Percentiles rank a stretch among this genome's conserved stretches.
Evolutionary conservation across 2,888 invertebrate genomes (phyloP).

Genomic region (Agrotis segetum): DNA sequence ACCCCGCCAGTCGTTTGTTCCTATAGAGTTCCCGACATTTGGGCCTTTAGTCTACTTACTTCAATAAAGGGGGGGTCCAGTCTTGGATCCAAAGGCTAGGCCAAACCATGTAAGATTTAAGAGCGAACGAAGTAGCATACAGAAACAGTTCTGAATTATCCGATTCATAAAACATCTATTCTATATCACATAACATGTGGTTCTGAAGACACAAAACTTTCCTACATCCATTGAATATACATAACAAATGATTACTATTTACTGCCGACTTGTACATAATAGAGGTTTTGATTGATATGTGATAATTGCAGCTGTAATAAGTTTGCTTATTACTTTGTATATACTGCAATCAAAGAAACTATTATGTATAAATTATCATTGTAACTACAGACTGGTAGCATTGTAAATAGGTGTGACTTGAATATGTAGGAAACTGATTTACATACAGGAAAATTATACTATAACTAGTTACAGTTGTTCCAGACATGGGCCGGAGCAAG

Average conservation of each 20-base stretch:
- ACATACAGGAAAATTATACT: not conserved
- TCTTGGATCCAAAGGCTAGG: too few species aligned
- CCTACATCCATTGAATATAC: conserved; percentile 11
- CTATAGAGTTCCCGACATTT: too few species aligned
- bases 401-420: not conserved
- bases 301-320: conserved; percentile 28
- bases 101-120: too few species aligned
- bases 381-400: not conserved
- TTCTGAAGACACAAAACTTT: not conserved
- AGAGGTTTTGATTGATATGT: conserved; percentile 34
- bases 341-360: conserved; percentile 10
- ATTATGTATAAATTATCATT: conserved; percentile 19
- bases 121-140: too few species aligned
- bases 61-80: too few species aligned
- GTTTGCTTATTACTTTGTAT: conserved; percentile 16
- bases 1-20: too few species aligned
- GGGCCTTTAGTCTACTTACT: too few species aligned
- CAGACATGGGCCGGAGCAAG: too few species aligned
- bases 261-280: conserved; percentile 3
- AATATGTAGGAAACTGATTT: not conserved
- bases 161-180: not conserved
- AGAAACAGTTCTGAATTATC: not conserved
- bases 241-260: conserved; percentile 25
- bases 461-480: too few species aligned
- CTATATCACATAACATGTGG: conserved; percentile 3